These are phyloP conservation scores for Schrankia costaestrigalis DNA, from an alignment of 2,888 invertebrate species.

Conservation along the genomic window DNA sequence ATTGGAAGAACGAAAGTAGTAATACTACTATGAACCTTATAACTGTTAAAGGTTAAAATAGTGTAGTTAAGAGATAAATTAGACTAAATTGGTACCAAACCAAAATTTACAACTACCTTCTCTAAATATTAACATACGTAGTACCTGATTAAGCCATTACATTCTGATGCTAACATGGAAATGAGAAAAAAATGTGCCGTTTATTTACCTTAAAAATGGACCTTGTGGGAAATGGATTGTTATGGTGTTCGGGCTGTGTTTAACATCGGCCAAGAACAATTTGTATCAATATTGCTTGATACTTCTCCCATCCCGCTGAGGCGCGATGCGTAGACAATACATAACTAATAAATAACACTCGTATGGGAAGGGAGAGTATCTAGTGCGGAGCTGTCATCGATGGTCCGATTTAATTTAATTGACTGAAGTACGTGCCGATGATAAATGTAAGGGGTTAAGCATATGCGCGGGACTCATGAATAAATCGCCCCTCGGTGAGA, in stretches of 20 bases:
- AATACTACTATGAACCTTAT: background rate
- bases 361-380: constrained; percentile 60
- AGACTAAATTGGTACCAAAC: constrained; percentile 1
- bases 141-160: constrained; percentile 5
- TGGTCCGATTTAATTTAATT: constrained; percentile 76
- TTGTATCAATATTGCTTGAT: constrained; percentile 6
- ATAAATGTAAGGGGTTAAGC: constrained; percentile 76
- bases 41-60: background rate
- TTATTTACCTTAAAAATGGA: too few species aligned
- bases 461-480: constrained; percentile 69
- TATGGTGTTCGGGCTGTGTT: constrained; percentile 9
- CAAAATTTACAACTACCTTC: constrained; percentile 1
- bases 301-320: constrained; percentile 9
- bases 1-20: too few species aligned
- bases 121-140: constrained; percentile 1
- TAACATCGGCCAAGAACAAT: constrained; percentile 5
- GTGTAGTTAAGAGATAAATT: background rate
- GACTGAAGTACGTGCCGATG: constrained; percentile 71
- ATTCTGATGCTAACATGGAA: constrained; percentile 7
- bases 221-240: constrained; percentile 15
- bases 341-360: constrained; percentile 62
- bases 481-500: constrained; percentile 72
- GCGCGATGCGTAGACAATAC: constrained; percentile 15
- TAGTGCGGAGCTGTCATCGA: constrained; percentile 67
- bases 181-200: constrained; percentile 12